Evolutionary conservation across 2,113 vertebrate genomes (phyloP).

Genomic region (Choloepus hoffmanni): DNA sequence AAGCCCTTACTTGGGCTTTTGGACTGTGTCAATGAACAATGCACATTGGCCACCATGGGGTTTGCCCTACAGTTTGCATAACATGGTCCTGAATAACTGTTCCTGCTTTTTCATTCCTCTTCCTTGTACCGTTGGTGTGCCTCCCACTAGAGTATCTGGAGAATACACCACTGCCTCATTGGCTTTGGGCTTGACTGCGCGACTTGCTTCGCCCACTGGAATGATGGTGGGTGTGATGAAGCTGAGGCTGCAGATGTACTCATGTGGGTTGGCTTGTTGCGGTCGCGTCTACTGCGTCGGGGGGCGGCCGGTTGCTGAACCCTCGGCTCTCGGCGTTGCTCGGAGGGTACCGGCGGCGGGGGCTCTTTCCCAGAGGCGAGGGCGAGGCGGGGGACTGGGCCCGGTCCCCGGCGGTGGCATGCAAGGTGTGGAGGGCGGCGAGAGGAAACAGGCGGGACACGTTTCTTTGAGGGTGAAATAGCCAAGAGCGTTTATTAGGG

Average conservation of each 20-base stretch:
- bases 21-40: neutral
- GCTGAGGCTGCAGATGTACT: neutral
- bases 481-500: no score
- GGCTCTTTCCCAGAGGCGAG: no score
- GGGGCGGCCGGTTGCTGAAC: no score
- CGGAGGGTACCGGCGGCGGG: no score
- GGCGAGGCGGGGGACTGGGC: no score
- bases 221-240: neutral
- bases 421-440: no score
- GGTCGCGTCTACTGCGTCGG: no score
- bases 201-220: neutral
- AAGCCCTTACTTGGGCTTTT: neutral
- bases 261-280: neutral
- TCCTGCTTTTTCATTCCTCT: neutral
- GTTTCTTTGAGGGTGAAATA: no score
- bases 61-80: neutral
- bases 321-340: no score
- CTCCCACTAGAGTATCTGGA: neutral
- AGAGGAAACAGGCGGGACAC: no score
- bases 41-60: neutral
- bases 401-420: no score
- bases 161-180: neutral
- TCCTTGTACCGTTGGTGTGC: neutral
- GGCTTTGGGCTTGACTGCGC: neutral
- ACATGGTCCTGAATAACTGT: neutral